Evolutionary conservation across 2,888 invertebrate genomes (phyloP), one percentile per base, ranked within the genome.

Genomic region (Drosophila koepferae): DNA sequence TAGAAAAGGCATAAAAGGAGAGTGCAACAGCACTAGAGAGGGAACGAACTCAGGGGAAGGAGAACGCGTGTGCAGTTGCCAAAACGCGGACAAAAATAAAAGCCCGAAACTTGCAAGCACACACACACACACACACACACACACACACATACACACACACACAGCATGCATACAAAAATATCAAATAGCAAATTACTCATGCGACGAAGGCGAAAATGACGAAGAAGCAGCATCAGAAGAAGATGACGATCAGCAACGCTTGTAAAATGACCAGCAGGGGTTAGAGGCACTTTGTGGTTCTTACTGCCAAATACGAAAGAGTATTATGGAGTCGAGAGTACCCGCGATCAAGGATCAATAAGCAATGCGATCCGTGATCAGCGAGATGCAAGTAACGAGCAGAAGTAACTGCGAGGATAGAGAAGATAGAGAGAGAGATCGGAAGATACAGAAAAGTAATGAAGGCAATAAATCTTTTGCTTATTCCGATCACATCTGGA

Each of bases 111-210:
- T 72, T 66, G 60, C 66, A 43, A 16, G 38, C 14, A 69, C 34
- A 64, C 51, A 55, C 56, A 58, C 56, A 23, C 59, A 36, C 44
- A 66, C 51, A 63, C 43, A 55, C 54, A 58, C 49, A 58, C 34
- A 41, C 12, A 49, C 53, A 58, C 38, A 41, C 12, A 49, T 46
- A 56, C 38, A 41, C 12, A 49, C 36, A 54, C 53, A 58, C 38
- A 41, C 12, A 46, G 63, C 60, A 74, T 64, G 67, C 72, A 64
- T 60, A 63, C 69, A 68, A 72, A 84, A 83, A 89, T 90, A 89
- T 89, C 84, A 89, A 89, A 89, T 89, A 86, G 89, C 89, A 90
- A 89, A 90, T 91, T 90, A 89, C 86, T 90, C 89, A 90, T 89
- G 84, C 81, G 77, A 68, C 66, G 68, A 64, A 63, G 71, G 54